Evolutionary conservation across 1,140 invertebrate species (phyloP).

Genomic region (Panagrolaimus sp.): DNA sequence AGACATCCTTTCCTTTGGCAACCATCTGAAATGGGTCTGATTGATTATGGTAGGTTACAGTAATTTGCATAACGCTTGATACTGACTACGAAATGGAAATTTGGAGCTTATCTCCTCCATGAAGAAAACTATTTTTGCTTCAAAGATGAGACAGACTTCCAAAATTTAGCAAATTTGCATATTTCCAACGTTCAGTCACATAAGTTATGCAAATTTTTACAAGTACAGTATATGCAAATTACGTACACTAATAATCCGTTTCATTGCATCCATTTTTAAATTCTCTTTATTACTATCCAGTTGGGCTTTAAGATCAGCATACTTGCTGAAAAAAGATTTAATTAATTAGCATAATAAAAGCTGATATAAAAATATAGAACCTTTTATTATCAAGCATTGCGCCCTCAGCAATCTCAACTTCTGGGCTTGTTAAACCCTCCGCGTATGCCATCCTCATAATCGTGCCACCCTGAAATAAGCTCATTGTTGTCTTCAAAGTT

Average conservation of each 20-base stretch:
- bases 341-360: too few relatives aligned
- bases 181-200: too few relatives aligned
- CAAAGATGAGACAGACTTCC: too few relatives aligned
- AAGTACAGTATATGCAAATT: slow-evolving; percentile 27
- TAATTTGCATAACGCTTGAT: too few relatives aligned
- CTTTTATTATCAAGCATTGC: slow-evolving; percentile 53
- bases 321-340: slow-evolving; percentile 40
- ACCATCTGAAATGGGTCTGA: slow-evolving; percentile 72
- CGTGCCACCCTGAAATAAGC: slow-evolving; percentile 32
- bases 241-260: slow-evolving; percentile 86
- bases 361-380: too few relatives aligned
- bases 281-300: slow-evolving; percentile 94
- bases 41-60: too few relatives aligned
- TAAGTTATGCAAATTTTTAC: not conserved
- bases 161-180: too few relatives aligned
- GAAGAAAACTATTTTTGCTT: too few relatives aligned
- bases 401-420: slow-evolving; percentile 57
- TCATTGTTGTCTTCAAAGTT: not conserved
- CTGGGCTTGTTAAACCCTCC: slow-evolving; percentile 48
- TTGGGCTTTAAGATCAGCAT: slow-evolving; percentile 71
- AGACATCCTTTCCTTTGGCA: slow-evolving; percentile 94
- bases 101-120: too few relatives aligned
- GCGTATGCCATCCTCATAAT: slow-evolving; percentile 69
- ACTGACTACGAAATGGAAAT: too few relatives aligned
- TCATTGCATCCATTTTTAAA: slow-evolving; percentile 97